Evolutionary conservation across 2,888 invertebrate species (phyloP), one percentile per base, ranked within the genome.

Genomic region (Harmothoe impar): DNA sequence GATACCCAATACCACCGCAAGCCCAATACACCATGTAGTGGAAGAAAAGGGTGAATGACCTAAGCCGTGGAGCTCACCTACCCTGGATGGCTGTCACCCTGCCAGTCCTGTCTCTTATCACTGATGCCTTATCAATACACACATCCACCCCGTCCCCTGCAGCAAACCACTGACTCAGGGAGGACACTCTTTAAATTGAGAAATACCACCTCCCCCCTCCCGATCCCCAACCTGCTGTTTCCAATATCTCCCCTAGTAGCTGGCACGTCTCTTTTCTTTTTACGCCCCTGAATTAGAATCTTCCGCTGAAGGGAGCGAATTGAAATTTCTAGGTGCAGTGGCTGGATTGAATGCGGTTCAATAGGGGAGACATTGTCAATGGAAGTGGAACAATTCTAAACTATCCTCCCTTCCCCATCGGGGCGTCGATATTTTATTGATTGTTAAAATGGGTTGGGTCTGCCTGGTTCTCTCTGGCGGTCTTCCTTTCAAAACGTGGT

Each of bases 361-460:
- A 81, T 81, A 81, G 81, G 43, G 35, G 81, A 81, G 33, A 81
- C 81, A 81, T 81, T 81, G 81, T 81, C 43, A 81, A 72, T 72
- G 81, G 23, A 81, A 81, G 81, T 52, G 86, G 86, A 86, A 86
- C 86, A 86, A 86, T 86, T 86, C 52, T 56, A 86, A 52, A 86
- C 86, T 52, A 86, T 86, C 86, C 86, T n/a, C 86, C 86, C 29
- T 29, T 56, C 54, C 54, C 33, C 86, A 29, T 52, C 1, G 52
- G 54, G 29, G 31, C 54, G 86, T 86, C 86, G 52, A 56, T 56
- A 86, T 52, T 86, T 54, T 86, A 86, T 86, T 54, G 86, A 86
- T 86, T 86, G 29, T 86, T 86, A 86, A 86, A 86, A 86, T 54
- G 52, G 86, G 86, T 86, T 86, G 86, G 54, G 86, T 52, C 54